Percentiles rank a stretch among this genome's conserved stretches.
Evolutionary conservation across 2,113 vertebrate species (phyloP).

Genomic region (Salvelinus fontinalis): DNA sequence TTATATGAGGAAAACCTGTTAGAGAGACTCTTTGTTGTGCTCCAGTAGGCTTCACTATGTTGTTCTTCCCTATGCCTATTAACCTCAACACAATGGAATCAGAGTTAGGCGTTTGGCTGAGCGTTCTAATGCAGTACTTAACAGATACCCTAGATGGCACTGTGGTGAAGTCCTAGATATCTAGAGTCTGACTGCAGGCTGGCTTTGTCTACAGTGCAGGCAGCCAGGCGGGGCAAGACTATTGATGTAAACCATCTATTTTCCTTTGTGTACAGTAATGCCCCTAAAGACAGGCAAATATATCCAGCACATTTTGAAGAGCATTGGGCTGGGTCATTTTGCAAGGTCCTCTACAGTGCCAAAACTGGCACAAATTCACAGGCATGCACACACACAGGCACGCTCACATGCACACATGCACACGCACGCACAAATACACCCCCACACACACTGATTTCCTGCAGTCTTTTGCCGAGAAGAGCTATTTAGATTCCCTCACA

Average conservation of each 20-base stretch:
- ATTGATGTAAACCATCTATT: constrained; percentile 44
- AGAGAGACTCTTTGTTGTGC: background rate
- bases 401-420: background rate
- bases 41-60: background rate
- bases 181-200: constrained; percentile 22
- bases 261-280: constrained; percentile 69
- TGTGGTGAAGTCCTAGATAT: constrained; percentile 50
- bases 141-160: constrained; percentile 69
- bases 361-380: background rate
- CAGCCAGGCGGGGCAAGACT: constrained; percentile 8
- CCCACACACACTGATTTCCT: constrained; percentile 70
- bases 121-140: background rate
- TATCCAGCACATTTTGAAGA: constrained; percentile 52
- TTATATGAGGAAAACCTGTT: background rate
- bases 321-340: constrained; percentile 56
- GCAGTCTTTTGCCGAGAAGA: constrained; percentile 75
- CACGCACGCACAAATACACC: constrained; percentile 41
- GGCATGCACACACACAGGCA: background rate
- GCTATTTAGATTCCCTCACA: constrained; percentile 72
- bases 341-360: constrained; percentile 55
- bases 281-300: constrained; percentile 62
- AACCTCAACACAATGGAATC: background rate
- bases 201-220: constrained; percentile 68
- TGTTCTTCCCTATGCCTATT: background rate
- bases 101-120: constrained; percentile 27